Percentiles rank a stretch among this genome's conserved stretches.
These are phyloP conservation scores for Hestina assimilis DNA, from an alignment of 1,140 invertebrate genomes.

Conservation along the genomic window DNA sequence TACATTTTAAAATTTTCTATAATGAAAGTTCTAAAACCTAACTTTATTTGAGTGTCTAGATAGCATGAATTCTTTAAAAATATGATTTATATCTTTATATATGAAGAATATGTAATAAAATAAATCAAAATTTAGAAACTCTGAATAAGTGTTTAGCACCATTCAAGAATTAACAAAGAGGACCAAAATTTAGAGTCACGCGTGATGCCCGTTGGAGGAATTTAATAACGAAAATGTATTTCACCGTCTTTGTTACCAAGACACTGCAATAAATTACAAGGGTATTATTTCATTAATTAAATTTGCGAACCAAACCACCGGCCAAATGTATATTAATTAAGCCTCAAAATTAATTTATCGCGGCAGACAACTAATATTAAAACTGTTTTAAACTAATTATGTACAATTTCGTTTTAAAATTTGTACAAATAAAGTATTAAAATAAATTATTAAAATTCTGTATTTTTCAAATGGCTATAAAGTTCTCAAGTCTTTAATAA, in stretches of 20 bases:
- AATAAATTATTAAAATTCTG: too few relatives aligned
- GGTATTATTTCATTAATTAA: conserved; percentile 41
- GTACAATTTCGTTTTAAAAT: too few relatives aligned
- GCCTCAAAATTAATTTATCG: conserved; percentile 25
- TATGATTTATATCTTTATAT: too few relatives aligned
- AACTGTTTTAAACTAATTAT: background rate
- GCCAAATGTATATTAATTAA: conserved; percentile 29
- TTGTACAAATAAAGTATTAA: too few relatives aligned
- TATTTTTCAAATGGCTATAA: too few relatives aligned
- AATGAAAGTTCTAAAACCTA: too few relatives aligned
- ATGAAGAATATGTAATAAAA: too few relatives aligned
- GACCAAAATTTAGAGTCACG: conserved; percentile 20
- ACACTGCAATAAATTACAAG: conserved; percentile 46
- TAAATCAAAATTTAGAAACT: background rate
- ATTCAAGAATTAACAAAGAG: conserved; percentile 9
- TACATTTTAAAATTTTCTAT: too few relatives aligned
- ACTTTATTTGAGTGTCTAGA: too few relatives aligned
- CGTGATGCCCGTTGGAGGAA: conserved; percentile 24
- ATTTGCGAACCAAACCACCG: conserved; percentile 24
- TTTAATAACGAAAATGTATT: conserved; percentile 47
- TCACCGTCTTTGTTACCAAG: conserved; percentile 37
- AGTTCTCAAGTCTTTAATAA: too few relatives aligned
- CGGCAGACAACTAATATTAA: background rate
- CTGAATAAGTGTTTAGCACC: background rate
- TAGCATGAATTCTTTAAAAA: too few relatives aligned